These are phyloP conservation scores for Drosophila leonis DNA, from an alignment of 2,888 invertebrate genomes.

Conservation along the genomic window DNA sequence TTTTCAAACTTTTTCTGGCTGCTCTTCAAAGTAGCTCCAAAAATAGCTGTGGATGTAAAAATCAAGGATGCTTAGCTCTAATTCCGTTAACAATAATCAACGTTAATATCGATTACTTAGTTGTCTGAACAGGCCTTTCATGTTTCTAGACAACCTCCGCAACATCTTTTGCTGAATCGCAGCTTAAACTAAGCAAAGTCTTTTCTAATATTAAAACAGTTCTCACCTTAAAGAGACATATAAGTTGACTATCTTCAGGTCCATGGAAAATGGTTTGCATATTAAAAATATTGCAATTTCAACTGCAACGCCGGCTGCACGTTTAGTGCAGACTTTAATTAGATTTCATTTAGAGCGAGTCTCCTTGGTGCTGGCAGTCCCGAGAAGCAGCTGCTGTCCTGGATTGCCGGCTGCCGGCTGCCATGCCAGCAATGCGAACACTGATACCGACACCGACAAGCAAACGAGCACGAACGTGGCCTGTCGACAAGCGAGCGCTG, in stretches of 20 bases:
- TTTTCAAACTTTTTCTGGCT: not conserved
- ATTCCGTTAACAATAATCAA: not conserved
- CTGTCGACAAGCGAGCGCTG: slow-evolving; percentile 56
- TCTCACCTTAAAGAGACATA: not conserved
- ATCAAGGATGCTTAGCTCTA: not conserved
- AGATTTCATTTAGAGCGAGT: slow-evolving; percentile 68
- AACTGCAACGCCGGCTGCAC: slow-evolving; percentile 51
- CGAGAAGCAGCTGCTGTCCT: slow-evolving; percentile 30
- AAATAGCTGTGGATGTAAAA: not conserved
- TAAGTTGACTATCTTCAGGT: no score
- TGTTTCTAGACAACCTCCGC: no score
- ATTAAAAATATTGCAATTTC: slow-evolving; percentile 36
- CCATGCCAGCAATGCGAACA: slow-evolving; percentile 7
- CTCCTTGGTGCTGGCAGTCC: slow-evolving; percentile 22
- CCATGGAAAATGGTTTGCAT: slow-evolving; percentile 1
- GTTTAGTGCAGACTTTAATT: slow-evolving; percentile 67
- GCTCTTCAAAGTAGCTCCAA: not conserved
- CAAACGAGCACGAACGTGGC: slow-evolving; percentile 36
- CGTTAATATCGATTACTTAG: not conserved
- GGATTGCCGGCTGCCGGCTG: slow-evolving; percentile 14
- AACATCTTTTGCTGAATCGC: not conserved
- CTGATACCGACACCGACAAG: slow-evolving; percentile 38
- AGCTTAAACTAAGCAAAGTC: no score
- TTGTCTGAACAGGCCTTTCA: not conserved
- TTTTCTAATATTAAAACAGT: not conserved